Conservation (phyloP, 2,797 vertebrate species). For the Bucorvus abyssinicus region DNA sequence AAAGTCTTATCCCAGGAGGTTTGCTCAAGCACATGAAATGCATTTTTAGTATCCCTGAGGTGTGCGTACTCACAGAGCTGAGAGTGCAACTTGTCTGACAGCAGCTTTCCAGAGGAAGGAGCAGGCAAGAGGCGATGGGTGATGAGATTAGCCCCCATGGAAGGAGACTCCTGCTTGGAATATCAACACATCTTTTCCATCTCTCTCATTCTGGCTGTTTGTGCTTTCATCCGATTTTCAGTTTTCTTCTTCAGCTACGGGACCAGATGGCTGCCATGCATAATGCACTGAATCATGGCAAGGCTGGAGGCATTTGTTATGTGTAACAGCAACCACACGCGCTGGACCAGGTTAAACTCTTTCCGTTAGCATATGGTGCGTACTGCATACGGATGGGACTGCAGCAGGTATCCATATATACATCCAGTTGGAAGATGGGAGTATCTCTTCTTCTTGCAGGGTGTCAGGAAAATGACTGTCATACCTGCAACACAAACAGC, state of each 20-base stretch:
- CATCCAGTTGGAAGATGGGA: not conserved
- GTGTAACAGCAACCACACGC: conserved; percentile 39
- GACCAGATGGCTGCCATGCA: conserved; percentile 75
- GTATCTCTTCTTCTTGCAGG: not conserved
- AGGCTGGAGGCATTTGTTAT: conserved; percentile 56
- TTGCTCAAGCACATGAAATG: not conserved
- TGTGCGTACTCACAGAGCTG: not conserved
- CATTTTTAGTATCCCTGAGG: conserved; percentile 45
- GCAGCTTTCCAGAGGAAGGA: conserved; percentile 2
- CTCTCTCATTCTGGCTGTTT: conserved; percentile 29
- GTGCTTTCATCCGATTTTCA: conserved; percentile 51
- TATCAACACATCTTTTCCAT: conserved; percentile 44
- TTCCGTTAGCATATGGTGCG: not conserved
- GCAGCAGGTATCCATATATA: conserved; percentile 34
- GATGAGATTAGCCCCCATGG: not conserved
- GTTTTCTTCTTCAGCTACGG: conserved; percentile 57
- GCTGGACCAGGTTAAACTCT: conserved; percentile 1
- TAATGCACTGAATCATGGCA: conserved; percentile 70
- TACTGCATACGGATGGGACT: not conserved
- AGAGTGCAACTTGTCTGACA: not conserved
- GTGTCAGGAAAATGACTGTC: conserved; percentile 5
- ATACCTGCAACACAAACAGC: not conserved
- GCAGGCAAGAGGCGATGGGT: not conserved
- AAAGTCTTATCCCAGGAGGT: not conserved
- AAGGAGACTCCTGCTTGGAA: conserved; percentile 29